Evolutionary conservation across 2,888 invertebrate genomes (phyloP).

Genomic region (Scaptomyza parva): DNA sequence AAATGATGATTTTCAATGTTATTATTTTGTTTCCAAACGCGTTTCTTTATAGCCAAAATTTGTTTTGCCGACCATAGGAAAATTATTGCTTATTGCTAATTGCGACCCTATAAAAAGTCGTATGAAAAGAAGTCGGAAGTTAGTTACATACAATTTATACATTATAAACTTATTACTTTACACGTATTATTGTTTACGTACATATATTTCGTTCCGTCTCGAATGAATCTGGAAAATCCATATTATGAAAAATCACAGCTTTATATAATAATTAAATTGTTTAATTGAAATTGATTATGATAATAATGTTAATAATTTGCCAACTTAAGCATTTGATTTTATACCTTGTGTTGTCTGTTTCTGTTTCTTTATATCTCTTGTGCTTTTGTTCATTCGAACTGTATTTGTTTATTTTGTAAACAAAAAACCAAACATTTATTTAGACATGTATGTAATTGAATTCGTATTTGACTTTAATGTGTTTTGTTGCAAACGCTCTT

Average conservation of each 20-base stretch:
- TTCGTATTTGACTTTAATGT: conserved; percentile 37
- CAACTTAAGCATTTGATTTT: conserved; percentile 43
- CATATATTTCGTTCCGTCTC: conserved; percentile 39
- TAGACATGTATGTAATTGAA: conserved; percentile 16
- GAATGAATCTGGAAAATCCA: conserved; percentile 31
- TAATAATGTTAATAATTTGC: conserved; percentile 57
- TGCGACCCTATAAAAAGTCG: too few species aligned
- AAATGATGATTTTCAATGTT: conserved; percentile 47
- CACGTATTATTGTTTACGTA: conserved; percentile 42
- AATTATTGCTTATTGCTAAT: conserved; percentile 63
- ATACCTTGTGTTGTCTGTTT: conserved; percentile 54
- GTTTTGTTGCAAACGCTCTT: conserved; percentile 57
- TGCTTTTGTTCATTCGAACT: conserved; percentile 52
- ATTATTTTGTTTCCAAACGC: conserved; percentile 66
- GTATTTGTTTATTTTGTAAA: conserved; percentile 57
- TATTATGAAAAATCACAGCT: conserved; percentile 57
- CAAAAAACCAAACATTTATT: conserved; percentile 20
- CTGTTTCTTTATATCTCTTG: conserved; percentile 37
- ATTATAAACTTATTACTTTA: conserved; percentile 32
- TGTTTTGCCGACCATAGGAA: conserved; percentile 75
- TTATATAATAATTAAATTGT: conserved; percentile 76
- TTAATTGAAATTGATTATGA: conserved; percentile 59
- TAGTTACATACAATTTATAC: conserved; percentile 27
- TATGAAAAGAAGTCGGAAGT: conserved; percentile 38
- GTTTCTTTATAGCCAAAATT: conserved; percentile 78